Evolutionary conservation across 1,140 invertebrate species (phyloP).

Genomic region (Bombus vancouverensis): DNA sequence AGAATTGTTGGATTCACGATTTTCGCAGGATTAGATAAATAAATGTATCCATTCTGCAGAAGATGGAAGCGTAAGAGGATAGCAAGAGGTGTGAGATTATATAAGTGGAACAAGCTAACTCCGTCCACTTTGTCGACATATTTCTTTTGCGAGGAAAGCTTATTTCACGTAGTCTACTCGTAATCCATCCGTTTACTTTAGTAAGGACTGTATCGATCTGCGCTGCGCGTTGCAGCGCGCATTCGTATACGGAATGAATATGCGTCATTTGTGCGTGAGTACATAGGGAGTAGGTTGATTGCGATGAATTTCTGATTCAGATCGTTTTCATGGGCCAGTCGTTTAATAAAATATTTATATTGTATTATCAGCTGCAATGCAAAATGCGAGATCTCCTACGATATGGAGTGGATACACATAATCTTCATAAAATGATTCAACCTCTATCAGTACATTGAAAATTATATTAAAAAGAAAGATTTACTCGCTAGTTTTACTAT

Average conservation of each 20-base stretch:
- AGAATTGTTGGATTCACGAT: not conserved
- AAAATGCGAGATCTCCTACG: no score
- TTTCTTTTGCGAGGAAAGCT: slow-evolving; percentile 26
- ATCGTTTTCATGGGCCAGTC: not conserved
- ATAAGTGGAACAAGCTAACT: not conserved
- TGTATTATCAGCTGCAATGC: not conserved
- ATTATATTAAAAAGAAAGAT: not conserved
- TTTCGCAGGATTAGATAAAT: not conserved
- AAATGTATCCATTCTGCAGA: slow-evolving; percentile 6
- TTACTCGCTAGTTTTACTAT: not conserved
- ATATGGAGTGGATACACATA: no score
- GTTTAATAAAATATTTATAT: slow-evolving; percentile 15
- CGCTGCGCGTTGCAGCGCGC: slow-evolving; percentile 47
- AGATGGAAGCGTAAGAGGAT: not conserved
- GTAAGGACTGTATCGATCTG: slow-evolving; percentile 66
- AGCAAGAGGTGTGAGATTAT: not conserved
- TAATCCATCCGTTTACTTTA: slow-evolving; percentile 70
- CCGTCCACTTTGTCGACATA: not conserved
- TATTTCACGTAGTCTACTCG: slow-evolving; percentile 53
- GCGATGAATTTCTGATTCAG: not conserved
- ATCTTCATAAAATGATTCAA: no score
- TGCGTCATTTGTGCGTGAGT: slow-evolving; percentile 41
- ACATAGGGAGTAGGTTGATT: not conserved
- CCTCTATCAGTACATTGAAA: not conserved
- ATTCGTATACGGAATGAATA: slow-evolving; percentile 58